Conservation (phyloP, 2,113 vertebrate species). For the Neofelis nebulosa region DNA sequence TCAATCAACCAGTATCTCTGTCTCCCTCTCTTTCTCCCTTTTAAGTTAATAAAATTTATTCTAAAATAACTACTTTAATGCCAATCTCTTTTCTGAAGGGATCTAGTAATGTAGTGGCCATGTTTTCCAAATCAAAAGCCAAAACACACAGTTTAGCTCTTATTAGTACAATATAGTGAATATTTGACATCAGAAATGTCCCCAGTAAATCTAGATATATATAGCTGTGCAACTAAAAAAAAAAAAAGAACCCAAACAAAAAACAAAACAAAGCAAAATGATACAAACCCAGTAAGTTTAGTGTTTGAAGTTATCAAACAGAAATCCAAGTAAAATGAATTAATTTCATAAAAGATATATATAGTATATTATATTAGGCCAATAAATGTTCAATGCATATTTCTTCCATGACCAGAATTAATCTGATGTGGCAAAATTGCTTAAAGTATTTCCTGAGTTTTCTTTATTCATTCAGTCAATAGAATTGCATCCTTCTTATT, state of each 20-base stretch:
- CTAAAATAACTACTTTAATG: neutral
- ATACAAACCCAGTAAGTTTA: neutral
- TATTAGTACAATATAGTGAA: neutral
- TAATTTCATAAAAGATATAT: neutral
- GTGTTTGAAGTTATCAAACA: neutral
- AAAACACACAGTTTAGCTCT: neutral
- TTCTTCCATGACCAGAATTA: neutral
- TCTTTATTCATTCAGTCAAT: neutral
- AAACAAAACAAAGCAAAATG: neutral
- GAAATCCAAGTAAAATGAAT: neutral
- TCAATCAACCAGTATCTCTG: neutral
- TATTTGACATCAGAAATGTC: neutral
- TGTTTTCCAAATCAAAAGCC: neutral
- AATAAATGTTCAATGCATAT: neutral
- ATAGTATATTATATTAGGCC: neutral
- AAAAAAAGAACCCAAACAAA: neutral
- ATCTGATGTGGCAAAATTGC: neutral
- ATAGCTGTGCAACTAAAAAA: neutral
- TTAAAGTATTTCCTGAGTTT: neutral
- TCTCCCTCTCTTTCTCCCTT: neutral
- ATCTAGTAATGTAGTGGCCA: neutral
- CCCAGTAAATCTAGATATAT: neutral
- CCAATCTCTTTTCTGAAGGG: neutral
- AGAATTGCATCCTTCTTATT: neutral
- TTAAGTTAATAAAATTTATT: neutral